Base-by-base conservation (phyloP, 2,888 invertebrate species). In the Diarsia brunnea region DNA sequence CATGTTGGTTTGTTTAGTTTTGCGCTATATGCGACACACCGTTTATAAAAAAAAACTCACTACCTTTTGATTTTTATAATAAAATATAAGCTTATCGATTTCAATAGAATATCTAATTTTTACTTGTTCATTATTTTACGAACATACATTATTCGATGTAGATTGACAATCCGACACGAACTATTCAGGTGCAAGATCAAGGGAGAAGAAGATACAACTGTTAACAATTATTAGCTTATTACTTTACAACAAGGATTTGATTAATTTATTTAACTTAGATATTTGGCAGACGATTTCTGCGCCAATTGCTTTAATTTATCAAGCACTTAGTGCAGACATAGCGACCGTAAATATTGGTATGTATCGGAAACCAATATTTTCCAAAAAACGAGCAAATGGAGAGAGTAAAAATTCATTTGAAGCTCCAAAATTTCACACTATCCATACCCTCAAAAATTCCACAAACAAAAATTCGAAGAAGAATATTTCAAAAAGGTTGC, bases 381-480 rank as follows among this genome's bases (percentile, higher is more conserved):
- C 21, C n/a, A 4, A 43, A 63, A n/a, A 63, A 43, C 49, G 0
- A 24, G 3, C 19, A 27, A 19, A 31, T 27, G 8, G 27, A 4
- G 4, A 58, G 43, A 16, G 16, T 2, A 27, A 8, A 53, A 67
- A 55, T 38, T 4, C 24, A 47, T 21, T 43, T 5, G 5, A 49
- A 24, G 45, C 49, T 43, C 51, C 27, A 61, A 4, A 4, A 80
- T 31, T 64, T 31, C 63, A 31, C 55, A 31, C 8, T 5, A 8
- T 24, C 31, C 8, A 10, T 4, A 21, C 4, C 8, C 4, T 12
- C 8, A 7, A 64, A 65, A 64, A 81, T 24, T 19, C n/a, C 10
- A 47, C 21, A 31, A 66, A 47, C 38, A 53, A 11, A 75, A 61
- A 27, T 27, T 27, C 21, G n/a, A 61, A 81, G 38, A 49, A 47